Base-by-base conservation (phyloP, 2,113 vertebrate genomes). In the Echinops telfairi region DNA sequence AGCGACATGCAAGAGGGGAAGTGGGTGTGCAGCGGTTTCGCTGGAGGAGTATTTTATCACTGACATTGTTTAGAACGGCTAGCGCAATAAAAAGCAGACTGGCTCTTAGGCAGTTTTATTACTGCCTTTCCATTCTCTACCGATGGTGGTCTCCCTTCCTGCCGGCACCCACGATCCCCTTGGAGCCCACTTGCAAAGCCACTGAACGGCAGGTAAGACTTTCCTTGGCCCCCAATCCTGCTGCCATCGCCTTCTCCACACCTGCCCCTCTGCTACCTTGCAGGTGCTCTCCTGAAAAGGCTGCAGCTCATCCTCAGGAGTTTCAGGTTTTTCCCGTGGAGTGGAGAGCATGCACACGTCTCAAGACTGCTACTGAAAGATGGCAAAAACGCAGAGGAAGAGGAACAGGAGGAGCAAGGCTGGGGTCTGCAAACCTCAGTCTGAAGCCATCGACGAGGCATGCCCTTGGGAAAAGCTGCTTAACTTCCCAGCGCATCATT, bases 41-140 rank as follows among this genome's bases (percentile, higher is more conserved):
- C 15, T 53, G 12, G 83, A 64, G 1, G 16, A 23, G 1, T 33
- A 27, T 29, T 36, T 88, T 31, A 1, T 80, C 81, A 70, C 64
- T 33, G 53, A 22, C 38, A 3, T 17, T 47, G 47, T 53, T 66
- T 19, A 58, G 9, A 81, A 89, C 2, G 40, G 66, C 53, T 40
- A 20, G 19, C 23, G 2, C 23, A 22, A 12, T 78, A 53, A 78
- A 78, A 82, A 43, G n/a, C n/a, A 88, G 57, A 66, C 33, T 9
- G 11, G 40, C 40, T 6, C 1, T n/a, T 62, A 82, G 33, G n/a
- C 6, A 15, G n/a, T 27, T 33, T 29, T 70, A 79, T 73, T 6
- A 40, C 3, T 77, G 25, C 76, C 80, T 90, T 40, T 20, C 23
- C n/a, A 77, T 92, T 90, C 66, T 93, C 83, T 23, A 14, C 33